Base-by-base conservation (phyloP, 2,797 vertebrate species). In the Strix occidentalis region DNA sequence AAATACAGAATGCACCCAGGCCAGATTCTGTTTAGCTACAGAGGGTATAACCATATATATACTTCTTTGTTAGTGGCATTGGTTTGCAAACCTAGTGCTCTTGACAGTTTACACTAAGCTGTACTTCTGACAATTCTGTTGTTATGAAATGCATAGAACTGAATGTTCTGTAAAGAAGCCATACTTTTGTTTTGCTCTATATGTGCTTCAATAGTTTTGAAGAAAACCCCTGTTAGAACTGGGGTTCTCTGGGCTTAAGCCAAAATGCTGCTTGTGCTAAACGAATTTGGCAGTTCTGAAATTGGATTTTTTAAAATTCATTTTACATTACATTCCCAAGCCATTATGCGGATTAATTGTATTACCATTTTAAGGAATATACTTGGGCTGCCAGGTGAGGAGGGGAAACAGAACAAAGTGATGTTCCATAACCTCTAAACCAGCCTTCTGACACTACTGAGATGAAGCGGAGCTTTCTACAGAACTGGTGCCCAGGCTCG, bases 281-380 rank as follows among this genome's bases (percentile, higher is more conserved):
- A 93, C 91, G 89, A 76, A 75, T 93, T 70, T 94, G 93, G 71
- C 75, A 95, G 72, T 93, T 95, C 77, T 90, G 48, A 96, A 94
- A 96, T 72, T 89, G 70, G 41, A 71, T 89, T 96, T 93, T 87
- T 84, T 33, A 33, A 78, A 23, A 76, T 95, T 91, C 56, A 56
- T 90, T 97, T 97, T 95, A 63, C 71, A 76, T 95, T 95, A 57
- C 76, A 75, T 93, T 75, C 87, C 45, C 71, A 80, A 95, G 66
- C 60, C 33, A 51, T 74, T 57, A 29, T 61, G 84, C 69, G 93
- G 80, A 93, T 95, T 96, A 95, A 90, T 81, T 95, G 37, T 60
- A 79, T 93, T 95, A 79, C 51, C 37, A 50, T 95, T 95, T 97
- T 95, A 95, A 97, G 91, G 74, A 78, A 95, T 93, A 64, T 70